These are phyloP conservation scores for Leptobrachium ailaonicum DNA, from an alignment of 2,113 vertebrate genomes.

Conservation along the genomic window DNA sequence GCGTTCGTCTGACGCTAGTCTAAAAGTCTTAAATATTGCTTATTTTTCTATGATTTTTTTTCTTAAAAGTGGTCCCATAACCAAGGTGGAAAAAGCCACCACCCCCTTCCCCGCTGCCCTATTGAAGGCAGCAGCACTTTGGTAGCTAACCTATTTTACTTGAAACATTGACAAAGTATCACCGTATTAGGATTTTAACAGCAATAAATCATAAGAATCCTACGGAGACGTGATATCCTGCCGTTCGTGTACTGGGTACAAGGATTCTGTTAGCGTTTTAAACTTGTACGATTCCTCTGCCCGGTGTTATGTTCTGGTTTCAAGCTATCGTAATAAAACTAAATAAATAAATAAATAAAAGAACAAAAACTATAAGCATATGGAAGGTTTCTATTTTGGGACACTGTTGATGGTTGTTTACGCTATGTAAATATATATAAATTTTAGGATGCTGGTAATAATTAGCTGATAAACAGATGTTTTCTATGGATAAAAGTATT, in stretches of 20 bases:
- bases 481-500: too few relatives aligned
- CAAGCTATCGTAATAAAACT: neutral
- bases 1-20: too few relatives aligned
- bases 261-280: neutral
- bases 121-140: neutral
- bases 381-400: too few relatives aligned
- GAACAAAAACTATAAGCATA: too few relatives aligned
- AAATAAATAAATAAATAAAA: neutral
- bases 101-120: neutral
- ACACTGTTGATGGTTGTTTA: too few relatives aligned
- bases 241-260: neutral
- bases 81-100: neutral
- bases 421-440: too few relatives aligned
- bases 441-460: too few relatives aligned
- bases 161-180: constrained; percentile 31
- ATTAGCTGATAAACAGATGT: too few relatives aligned
- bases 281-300: neutral
- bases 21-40: too few relatives aligned
- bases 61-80: neutral
- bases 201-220: constrained; percentile 14
- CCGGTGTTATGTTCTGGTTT: neutral
- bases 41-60: too few relatives aligned
- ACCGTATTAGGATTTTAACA: constrained; percentile 5
- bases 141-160: constrained; percentile 14
- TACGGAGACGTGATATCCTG: neutral